Evolutionary conservation across 1,140 invertebrate genomes (phyloP), one percentile per base, ranked within the genome.

Genomic region (Drosophila micromelanica): DNA sequence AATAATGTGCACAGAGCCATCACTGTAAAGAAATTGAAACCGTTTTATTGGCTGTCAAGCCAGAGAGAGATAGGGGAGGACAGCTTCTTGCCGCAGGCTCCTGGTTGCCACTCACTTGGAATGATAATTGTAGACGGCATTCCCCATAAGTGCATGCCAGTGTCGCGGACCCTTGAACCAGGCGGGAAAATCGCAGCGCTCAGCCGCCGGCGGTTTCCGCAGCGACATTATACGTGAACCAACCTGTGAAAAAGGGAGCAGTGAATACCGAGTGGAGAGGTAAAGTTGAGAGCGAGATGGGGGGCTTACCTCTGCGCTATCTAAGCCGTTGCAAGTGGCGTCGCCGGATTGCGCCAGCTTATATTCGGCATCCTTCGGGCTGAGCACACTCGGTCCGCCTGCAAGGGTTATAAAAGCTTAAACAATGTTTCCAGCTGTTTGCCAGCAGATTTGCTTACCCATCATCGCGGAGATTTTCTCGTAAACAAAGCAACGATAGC

Each of bases 401-500:
- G 77, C 37, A 68, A 73, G 70, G 43, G 65, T 52, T 51, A 73
- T 64, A 46, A 73, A 72, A 52, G 56, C 68, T 54, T 60, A 68
- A 68, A 80, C 70, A 79, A 73, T 79, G 74, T 56, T 68, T 77
- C 54, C 52, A 74, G 54, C 56, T 79, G 69, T 74, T 81, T 73
- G 60, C 54, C 68, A 55, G 48, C 64, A 67, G 71, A 67, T 76
- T 77, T 55, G 67, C 82, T 78, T 86, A 92, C 91, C 91, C 82
- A 92, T 91, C 75, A 92, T 61, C 42, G 91, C 76, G 48, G 90
- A 92, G 54, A 91, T 95, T 93, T 96, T 96, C 93, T 97, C 97
- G 92, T 97, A 97, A 37, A 98, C 96, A 93, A 98, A 98, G 93
- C 97, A 98, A 69, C 97, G 94, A 93, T 97, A 98, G 61, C 96